phyloP scores from a whole-genome alignment of 37 sponge, comb jelly and placozoan species.

The Aphrocallistes beatrix region DNA sequence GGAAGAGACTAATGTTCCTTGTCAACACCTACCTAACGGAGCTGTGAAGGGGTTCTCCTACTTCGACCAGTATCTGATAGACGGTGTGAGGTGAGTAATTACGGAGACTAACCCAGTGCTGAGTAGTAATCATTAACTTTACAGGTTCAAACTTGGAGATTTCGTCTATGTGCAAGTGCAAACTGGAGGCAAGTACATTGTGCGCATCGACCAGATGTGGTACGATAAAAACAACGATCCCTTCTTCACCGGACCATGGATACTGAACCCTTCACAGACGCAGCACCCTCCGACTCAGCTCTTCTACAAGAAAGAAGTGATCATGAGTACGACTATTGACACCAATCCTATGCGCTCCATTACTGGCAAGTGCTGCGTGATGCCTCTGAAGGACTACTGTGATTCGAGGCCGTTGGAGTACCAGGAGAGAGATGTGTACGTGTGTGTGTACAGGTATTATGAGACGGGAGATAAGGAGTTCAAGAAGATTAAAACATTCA shows the following conservation, averaged over 20 bases:
- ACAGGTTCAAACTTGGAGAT: slow-evolving; percentile 46
- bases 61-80: slow-evolving; percentile 10
- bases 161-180: slow-evolving; percentile 82
- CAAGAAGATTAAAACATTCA: slow-evolving; percentile 33
- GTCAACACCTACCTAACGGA: neutral
- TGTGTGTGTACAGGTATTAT: slow-evolving; percentile 64
- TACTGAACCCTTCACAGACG: slow-evolving; percentile 59
- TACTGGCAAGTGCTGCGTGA: slow-evolving; percentile 55
- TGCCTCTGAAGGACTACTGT: slow-evolving; percentile 47
- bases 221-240: slow-evolving; percentile 71
- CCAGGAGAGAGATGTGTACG: slow-evolving; percentile 62
- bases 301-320: slow-evolving; percentile 68
- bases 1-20: neutral
- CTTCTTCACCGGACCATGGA: slow-evolving; percentile 87
- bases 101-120: neutral
- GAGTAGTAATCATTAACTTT: neutral
- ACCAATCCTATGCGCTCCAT: slow-evolving; percentile 85
- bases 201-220: slow-evolving; percentile 84
- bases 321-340: slow-evolving; percentile 77
- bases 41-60: neutral
- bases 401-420: slow-evolving; percentile 59
- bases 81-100: neutral
- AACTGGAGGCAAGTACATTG: slow-evolving; percentile 64
- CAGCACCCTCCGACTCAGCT: slow-evolving; percentile 58
- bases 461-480: slow-evolving; percentile 62